phyloP scores from a whole-genome alignment of 2,888 invertebrate species.

The Dryadula phaetusa region DNA sequence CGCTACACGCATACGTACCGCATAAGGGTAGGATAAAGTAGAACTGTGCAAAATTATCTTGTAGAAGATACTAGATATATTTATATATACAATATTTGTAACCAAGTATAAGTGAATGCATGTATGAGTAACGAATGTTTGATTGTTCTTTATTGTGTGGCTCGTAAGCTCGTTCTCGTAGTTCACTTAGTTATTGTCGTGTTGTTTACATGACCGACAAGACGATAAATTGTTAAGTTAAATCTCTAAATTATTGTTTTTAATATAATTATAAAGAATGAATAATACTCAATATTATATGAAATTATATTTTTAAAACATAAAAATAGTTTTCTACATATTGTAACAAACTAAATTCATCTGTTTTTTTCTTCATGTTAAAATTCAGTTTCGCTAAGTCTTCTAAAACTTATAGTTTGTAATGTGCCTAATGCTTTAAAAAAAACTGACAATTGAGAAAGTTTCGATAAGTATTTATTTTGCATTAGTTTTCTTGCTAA shows the following conservation, averaged over 20 bases:
- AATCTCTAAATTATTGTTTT: not conserved
- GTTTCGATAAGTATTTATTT: too few species aligned
- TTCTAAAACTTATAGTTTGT: too few species aligned
- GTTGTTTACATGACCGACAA: not conserved
- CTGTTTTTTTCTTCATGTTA: too few species aligned
- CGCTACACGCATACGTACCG: slow-evolving; percentile 84
- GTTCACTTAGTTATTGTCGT: not conserved
- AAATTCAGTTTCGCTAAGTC: too few species aligned
- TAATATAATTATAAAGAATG: not conserved
- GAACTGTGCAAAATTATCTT: not conserved
- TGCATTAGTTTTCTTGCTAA: too few species aligned
- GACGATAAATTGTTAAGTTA: not conserved
- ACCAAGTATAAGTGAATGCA: not conserved
- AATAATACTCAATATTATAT: not conserved
- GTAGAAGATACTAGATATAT: not conserved
- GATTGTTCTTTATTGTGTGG: not conserved
- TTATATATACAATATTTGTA: slow-evolving; percentile 21
- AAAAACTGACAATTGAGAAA: too few species aligned
- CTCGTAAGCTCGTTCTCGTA: too few species aligned
- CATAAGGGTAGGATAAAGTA: slow-evolving; percentile 87
- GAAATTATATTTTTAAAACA: not conserved
- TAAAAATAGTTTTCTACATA: too few species aligned
- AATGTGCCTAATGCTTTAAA: too few species aligned
- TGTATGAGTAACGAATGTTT: not conserved
- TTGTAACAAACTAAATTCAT: too few species aligned